A percentile compares a stretch with the other conserved stretches of the same genome.
Conservation (phyloP, 2,888 invertebrate species). For the Dryadula phaetusa region DNA sequence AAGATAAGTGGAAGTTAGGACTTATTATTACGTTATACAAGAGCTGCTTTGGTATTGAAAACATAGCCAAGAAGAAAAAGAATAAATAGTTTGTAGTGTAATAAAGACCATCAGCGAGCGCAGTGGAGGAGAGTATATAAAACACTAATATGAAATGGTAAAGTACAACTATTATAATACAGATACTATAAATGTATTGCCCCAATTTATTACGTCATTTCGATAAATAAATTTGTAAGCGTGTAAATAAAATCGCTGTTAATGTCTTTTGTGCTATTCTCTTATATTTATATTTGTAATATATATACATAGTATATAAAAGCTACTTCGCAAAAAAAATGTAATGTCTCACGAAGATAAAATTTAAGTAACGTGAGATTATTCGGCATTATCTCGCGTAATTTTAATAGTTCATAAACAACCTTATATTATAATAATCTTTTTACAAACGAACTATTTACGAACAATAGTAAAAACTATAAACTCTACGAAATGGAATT, state of each 20-base stretch:
- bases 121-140: constrained; percentile 49
- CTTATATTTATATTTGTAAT: constrained; percentile 69
- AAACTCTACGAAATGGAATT: constrained; percentile 70
- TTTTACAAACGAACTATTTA: constrained; percentile 76
- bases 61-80: background rate
- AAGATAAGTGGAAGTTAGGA: background rate
- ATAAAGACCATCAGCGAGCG: constrained; percentile 43
- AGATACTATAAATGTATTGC: constrained; percentile 59
- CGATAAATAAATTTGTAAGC: constrained; percentile 68
- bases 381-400: constrained; percentile 36
- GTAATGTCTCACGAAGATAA: constrained; percentile 56
- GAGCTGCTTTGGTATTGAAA: background rate
- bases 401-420: constrained; percentile 46
- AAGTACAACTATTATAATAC: constrained; percentile 44
- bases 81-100: constrained; percentile 5
- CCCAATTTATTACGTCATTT: constrained; percentile 55
- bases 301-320: constrained; percentile 69
- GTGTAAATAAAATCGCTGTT: constrained; percentile 67
- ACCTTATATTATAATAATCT: constrained; percentile 57
- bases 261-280: constrained; percentile 79
- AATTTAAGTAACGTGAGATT: constrained; percentile 53
- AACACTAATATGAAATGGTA: constrained; percentile 46
- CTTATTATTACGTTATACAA: background rate
- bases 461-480: constrained; percentile 74
- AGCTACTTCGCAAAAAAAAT: constrained; percentile 61